Base-by-base conservation (phyloP, 2,113 vertebrate genomes). In the Panthera leo region DNA sequence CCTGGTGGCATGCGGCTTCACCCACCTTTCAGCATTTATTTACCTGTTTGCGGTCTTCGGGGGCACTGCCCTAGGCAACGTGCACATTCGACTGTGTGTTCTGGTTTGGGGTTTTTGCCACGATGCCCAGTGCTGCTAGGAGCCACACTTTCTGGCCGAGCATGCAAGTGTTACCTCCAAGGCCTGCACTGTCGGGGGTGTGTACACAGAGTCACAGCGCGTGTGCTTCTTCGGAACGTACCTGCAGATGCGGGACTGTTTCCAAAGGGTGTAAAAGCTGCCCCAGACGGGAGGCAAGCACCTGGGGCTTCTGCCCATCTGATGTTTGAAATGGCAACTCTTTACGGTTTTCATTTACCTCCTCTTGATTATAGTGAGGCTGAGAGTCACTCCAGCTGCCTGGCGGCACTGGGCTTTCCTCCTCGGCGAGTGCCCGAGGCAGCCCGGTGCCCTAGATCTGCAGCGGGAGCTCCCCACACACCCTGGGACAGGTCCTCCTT, bases 161-260 rank as follows among this genome's bases (percentile, higher is more conserved):
- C 1, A 0, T 3, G 7, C 31, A 14, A 0, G 5, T 16, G 53
- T 25, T 21, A 45, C 18, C 71, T 39, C 70, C 19, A 0, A 29
- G 51, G 19, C 45, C 0, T n/a, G 76, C 27, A 4, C 75, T 16
- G 39, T 10, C 4, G 1, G 42, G 29, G 45, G 7, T 0, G 27
- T 2, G 21, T 19, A 10, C 36, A 12, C 0, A 1, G n/a, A 39
- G 36, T 23, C 42, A 42, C 42, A 16, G 5, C 3, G 25, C 18
- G 7, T 39, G 36, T 5, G 19, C 5, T 39, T 19, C 29, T 45
- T 61, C 11, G 0, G 19, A 75, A 87, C 3, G 5, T 6, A 39
- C 86, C 85, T 12, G 53, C 39, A 34, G 13, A 75, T 1, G 2
- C 86, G 36, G 15, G 14, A 36, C 48, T 29, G 27, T 71, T 19